These are phyloP conservation scores for Tarsius wallacei DNA, from an alignment of 2,797 vertebrate species.

Conservation along the genomic window DNA sequence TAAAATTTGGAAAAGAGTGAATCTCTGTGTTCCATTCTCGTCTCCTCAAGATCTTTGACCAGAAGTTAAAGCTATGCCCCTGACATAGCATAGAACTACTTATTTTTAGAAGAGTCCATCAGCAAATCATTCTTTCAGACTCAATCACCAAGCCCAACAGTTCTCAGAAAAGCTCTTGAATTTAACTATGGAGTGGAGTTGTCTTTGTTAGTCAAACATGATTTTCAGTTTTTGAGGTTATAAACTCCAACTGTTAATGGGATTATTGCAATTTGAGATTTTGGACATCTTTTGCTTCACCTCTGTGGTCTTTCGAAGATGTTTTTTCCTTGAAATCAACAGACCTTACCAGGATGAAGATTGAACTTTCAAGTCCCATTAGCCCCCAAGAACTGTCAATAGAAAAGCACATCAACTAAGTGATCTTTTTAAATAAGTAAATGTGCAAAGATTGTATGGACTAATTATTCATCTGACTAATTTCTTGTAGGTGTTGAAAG, in stretches of 20 bases:
- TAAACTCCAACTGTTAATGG: neutral
- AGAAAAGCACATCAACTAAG: conserved; percentile 22
- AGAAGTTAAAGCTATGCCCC: neutral
- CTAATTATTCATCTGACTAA: conserved; percentile 55
- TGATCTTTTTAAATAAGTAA: conserved; percentile 53
- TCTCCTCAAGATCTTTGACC: neutral
- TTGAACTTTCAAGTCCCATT: conserved; percentile 46
- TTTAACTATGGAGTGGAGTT: neutral
- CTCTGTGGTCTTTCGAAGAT: neutral
- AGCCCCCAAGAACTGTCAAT: conserved; percentile 12
- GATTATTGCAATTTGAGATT: conserved; percentile 39
- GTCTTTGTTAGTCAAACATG: neutral
- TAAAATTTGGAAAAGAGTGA: neutral
- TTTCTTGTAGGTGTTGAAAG: conserved; percentile 7
- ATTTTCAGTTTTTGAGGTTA: conserved; percentile 22
- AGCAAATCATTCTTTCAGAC: neutral
- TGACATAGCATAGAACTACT: neutral
- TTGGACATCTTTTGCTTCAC: conserved; percentile 5
- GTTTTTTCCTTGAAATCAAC: conserved; percentile 24
- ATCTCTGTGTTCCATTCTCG: neutral
- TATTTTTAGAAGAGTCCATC: neutral
- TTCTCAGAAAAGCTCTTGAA: neutral
- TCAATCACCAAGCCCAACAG: neutral
- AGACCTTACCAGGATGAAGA: neutral
- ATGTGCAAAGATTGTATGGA: neutral